phyloP scores from a whole-genome alignment of 2,797 vertebrate genomes.

The Bryconaethiops microstoma region DNA sequence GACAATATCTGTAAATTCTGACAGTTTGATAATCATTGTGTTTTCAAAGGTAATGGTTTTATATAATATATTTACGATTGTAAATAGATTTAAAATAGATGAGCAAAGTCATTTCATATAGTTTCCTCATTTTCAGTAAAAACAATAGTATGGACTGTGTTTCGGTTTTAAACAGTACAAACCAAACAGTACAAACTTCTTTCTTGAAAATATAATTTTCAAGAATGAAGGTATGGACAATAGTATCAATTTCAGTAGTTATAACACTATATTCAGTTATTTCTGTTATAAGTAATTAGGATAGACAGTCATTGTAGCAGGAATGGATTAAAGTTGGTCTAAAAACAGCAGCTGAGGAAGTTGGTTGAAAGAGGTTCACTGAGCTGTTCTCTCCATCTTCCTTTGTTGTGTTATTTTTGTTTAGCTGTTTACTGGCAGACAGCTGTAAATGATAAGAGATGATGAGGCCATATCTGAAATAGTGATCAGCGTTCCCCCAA shows the following conservation, averaged over 20 bases:
- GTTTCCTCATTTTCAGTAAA: too few relatives aligned
- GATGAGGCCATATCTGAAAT: constrained; percentile 80
- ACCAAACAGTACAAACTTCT: too few relatives aligned
- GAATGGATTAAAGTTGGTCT: background rate
- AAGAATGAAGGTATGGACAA: background rate
- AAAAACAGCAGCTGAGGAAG: constrained; percentile 58
- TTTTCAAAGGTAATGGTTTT: too few relatives aligned
- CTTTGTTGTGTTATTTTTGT: constrained; percentile 71
- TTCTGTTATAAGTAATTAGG: background rate
- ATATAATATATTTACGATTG: too few relatives aligned
- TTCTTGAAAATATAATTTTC: background rate
- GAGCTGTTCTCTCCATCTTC: constrained; percentile 74
- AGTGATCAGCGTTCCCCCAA: constrained; percentile 81
- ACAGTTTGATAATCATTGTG: too few relatives aligned
- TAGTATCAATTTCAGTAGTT: background rate
- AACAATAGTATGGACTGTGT: background rate
- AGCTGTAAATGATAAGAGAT: constrained; percentile 84
- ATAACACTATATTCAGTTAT: background rate
- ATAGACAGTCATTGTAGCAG: background rate
- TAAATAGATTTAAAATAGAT: too few relatives aligned
- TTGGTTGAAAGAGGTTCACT: constrained; percentile 33
- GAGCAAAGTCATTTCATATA: too few relatives aligned
- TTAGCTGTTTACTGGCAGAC: constrained; percentile 81
- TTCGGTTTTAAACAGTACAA: too few relatives aligned
- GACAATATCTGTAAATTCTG: too few relatives aligned